A percentile compares a stretch with the other conserved stretches of the same genome.
Conservation (phyloP, 1,140 invertebrate species). For the Drosophila teissieri region DNA sequence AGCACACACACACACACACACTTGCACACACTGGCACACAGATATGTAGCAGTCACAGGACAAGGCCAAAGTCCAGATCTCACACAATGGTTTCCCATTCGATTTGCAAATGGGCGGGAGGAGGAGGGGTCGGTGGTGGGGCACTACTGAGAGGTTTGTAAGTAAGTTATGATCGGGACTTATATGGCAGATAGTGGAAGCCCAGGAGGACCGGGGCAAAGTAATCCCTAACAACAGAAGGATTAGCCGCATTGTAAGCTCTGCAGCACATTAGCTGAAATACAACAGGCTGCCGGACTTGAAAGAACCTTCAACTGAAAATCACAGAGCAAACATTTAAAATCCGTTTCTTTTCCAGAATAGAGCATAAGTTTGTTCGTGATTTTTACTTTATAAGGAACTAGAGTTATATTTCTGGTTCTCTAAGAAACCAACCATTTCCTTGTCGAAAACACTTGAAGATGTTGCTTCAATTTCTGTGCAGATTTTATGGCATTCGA, state of each 20-base stretch:
- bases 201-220: background rate
- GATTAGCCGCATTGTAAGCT: background rate
- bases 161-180: slow-evolving; percentile 28
- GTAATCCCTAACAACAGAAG: slow-evolving; percentile 2
- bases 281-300: background rate
- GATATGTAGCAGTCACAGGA: background rate
- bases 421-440: background rate
- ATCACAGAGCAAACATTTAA: background rate
- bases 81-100: slow-evolving; percentile 19
- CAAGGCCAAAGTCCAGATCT: slow-evolving; percentile 25
- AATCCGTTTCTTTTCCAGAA: background rate
- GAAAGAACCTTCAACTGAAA: background rate
- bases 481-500: slow-evolving; percentile 5
- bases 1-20: background rate
- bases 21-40: too few relatives aligned
- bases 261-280: slow-evolving; percentile 2
- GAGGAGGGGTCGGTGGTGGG: background rate
- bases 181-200: slow-evolving; percentile 1
- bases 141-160: slow-evolving; percentile 12
- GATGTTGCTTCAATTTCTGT: background rate
- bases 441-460: too few relatives aligned
- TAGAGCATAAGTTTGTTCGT: too few relatives aligned
- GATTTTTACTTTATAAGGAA: too few relatives aligned
- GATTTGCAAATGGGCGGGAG: slow-evolving; percentile 7
- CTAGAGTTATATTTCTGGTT: too few relatives aligned